A percentile compares a stretch with the other conserved stretches of the same genome.
phyloP scores from a whole-genome alignment of 2,113 vertebrate species.

The Notiomystis cincta region DNA sequence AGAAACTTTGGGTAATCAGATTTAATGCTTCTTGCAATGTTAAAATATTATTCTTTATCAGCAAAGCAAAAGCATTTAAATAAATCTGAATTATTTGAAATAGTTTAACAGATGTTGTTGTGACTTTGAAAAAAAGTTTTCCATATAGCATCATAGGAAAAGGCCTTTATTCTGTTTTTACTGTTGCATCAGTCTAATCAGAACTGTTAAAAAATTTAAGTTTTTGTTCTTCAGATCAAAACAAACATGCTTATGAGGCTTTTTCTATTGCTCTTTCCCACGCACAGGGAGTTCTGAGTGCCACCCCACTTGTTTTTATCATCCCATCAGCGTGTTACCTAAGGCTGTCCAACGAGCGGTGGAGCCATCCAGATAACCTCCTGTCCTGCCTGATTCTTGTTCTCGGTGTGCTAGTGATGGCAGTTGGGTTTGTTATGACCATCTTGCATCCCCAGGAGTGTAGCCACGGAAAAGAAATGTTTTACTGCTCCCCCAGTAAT shows the following conservation, averaged over 20 bases:
- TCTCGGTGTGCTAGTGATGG: conserved; percentile 83
- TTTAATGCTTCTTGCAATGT: not conserved
- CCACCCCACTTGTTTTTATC: conserved; percentile 92
- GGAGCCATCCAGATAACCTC: conserved; percentile 81
- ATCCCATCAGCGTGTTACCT: conserved; percentile 90
- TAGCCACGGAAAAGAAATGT: conserved; percentile 89
- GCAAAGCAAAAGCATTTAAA: not conserved
- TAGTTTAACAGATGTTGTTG: not conserved
- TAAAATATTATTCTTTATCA: not conserved
- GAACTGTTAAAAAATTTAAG: not conserved
- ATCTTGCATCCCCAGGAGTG: conserved; percentile 82
- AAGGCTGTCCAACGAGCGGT: conserved; percentile 81
- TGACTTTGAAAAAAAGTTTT: not conserved
- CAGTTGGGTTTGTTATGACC: conserved; percentile 82
- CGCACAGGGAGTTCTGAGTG: conserved; percentile 86
- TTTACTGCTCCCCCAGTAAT: conserved; percentile 84
- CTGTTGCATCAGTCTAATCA: not conserved
- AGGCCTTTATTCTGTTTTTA: not conserved
- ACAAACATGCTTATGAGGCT: not conserved
- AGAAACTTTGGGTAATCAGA: not conserved
- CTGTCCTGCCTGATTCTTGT: conserved; percentile 77
- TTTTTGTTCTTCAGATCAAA: not conserved
- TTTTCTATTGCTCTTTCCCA: conserved; percentile 36
- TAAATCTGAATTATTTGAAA: not conserved
- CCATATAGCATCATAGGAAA: not conserved